Evolutionary conservation across 2,888 invertebrate genomes (phyloP), one percentile per base, ranked within the genome.

Genomic region (Fragum whitleyi): DNA sequence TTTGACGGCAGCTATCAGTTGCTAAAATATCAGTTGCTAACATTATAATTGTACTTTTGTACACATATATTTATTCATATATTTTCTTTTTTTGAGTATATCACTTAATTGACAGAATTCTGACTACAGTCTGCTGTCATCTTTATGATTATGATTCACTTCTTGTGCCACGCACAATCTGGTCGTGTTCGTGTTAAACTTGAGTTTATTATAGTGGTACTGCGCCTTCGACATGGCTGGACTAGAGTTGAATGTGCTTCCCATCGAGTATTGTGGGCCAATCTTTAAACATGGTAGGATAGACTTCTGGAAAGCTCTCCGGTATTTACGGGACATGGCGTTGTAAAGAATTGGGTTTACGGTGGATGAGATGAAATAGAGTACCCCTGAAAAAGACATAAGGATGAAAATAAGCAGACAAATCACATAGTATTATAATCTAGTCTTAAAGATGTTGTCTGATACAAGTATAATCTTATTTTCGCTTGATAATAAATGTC

Each of bases 241-340:
- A 29, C 62, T 65, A 26, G 74, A 74, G 74, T 74, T 74, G 26
- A 70, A 62, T 28, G 71, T 71, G 61, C 71, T 70, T 42, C 65
- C 57, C n/a, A 47, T 29, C 23, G 62, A 57, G 7, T 65, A 65
- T 32, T 67, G 51, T 11, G 68, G 29, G 7, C 65, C 55, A 19
- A 59, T 73, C 6, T 26, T 28, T 42, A 71, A 21, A 65, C 85
- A 85, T 3, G 77, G 79, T 47, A 81, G 71, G 2, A 85, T 70
- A 11, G 85, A 81, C 16, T 73, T 62, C 23, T 97, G 97, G 94
- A 98, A 98, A 62, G 98, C 98, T 86, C 96, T 96, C 42, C 98
- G 95, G 93, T 98, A 98, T 94, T 98, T 97, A 94, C 97, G 96
- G n/a, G 97, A 98, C 98, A 98, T 97, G 72, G 98, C 96, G 94